phyloP scores from a whole-genome alignment of 2,113 vertebrate genomes.

The Cebus imitator region DNA sequence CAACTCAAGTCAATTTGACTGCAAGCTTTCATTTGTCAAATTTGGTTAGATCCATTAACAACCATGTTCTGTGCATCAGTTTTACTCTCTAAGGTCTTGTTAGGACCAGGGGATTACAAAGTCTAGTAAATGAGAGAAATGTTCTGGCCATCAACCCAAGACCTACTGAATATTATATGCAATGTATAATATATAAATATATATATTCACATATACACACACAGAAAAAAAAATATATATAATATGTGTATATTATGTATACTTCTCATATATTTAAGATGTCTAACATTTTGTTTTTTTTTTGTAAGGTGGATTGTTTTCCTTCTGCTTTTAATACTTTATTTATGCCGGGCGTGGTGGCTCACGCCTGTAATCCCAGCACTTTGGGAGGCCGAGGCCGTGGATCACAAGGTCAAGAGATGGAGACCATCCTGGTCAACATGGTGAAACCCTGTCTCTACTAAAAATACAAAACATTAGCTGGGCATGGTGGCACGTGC shows the following conservation, averaged over 20 bases:
- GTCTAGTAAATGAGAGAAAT: neutral
- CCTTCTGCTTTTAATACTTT: neutral
- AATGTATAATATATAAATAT: no score
- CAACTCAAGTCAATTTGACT: neutral
- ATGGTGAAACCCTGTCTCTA: no score
- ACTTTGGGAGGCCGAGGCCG: no score
- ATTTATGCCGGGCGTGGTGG: no score
- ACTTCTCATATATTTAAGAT: neutral
- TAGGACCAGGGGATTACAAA: neutral
- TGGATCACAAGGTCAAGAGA: no score
- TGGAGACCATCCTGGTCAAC: no score
- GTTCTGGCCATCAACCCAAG: neutral
- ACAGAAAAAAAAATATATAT: no score
- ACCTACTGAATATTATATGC: neutral
- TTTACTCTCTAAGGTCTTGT: neutral
- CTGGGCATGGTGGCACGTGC: no score
- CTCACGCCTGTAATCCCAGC: no score
- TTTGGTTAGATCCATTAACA: neutral
- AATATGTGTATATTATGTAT: no score
- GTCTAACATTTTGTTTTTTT: neutral
- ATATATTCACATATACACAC: no score
- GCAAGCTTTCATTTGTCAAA: neutral
- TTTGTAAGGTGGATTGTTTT: neutral
- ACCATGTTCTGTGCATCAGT: neutral
- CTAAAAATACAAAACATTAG: no score